Conservation (phyloP, 2,888 invertebrate species). For the Colostygia pectinataria region DNA sequence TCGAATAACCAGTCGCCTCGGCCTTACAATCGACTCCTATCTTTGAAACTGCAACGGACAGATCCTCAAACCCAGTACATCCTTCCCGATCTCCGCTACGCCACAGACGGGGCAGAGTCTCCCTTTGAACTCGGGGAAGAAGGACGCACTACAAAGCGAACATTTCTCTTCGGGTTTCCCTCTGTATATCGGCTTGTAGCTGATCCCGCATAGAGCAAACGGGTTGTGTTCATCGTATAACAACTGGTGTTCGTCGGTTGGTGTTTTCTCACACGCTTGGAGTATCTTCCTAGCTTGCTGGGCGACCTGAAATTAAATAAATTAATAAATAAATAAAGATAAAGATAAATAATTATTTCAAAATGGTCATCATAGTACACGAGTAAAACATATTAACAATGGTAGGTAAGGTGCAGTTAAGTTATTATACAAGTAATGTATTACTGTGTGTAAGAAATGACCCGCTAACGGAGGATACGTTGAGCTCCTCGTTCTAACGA, state of each 20-base stretch:
- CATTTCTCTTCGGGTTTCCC: conserved; percentile 97
- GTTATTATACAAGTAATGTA: too few species aligned
- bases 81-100: conserved; percentile 96
- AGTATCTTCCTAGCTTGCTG: conserved; percentile 96
- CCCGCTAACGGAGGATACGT: too few species aligned
- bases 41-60: conserved; percentile 83
- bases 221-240: conserved; percentile 99
- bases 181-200: conserved; percentile 96
- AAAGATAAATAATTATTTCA: too few species aligned
- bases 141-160: conserved; percentile 94
- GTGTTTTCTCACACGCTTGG: conserved; percentile 96
- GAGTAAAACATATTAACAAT: too few species aligned
- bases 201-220: conserved; percentile 95
- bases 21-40: conserved; percentile 40
- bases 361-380: too few species aligned
- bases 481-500: too few species aligned
- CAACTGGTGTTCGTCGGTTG: conserved; percentile 93
- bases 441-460: too few species aligned
- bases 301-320: too few species aligned
- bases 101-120: conserved; percentile 92
- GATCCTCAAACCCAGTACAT: conserved; percentile 93
- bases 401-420: too few species aligned
- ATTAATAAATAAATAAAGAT: too few species aligned
- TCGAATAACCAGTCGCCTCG: neutral
- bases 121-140: conserved; percentile 93